Percentiles rank a stretch among this genome's conserved stretches.
Conservation (phyloP, 2,888 invertebrate species). For the Xestia sexstrigata region DNA sequence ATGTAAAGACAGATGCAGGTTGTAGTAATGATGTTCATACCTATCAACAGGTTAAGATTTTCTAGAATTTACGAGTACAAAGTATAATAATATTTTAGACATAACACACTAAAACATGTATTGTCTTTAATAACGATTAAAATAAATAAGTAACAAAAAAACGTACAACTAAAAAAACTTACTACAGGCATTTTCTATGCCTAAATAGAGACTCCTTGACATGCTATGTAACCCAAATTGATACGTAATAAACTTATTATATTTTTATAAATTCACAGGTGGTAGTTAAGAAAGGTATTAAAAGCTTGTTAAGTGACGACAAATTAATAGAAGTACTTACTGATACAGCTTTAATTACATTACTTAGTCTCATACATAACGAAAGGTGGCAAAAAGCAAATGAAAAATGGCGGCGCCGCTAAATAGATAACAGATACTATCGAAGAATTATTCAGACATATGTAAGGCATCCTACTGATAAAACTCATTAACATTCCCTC, state of each 20-base stretch:
- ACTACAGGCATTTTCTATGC: too few relatives aligned
- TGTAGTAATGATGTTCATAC: conserved; percentile 62
- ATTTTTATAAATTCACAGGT: too few relatives aligned
- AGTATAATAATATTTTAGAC: conserved; percentile 1
- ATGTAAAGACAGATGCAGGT: conserved; percentile 63
- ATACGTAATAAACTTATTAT: too few relatives aligned
- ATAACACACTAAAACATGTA: conserved; percentile 12
- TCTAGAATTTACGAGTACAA: conserved; percentile 6
- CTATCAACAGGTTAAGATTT: conserved; percentile 22
- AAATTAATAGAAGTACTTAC: conserved; percentile 32
- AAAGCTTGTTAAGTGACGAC: conserved; percentile 32
- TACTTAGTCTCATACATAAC: conserved; percentile 9
- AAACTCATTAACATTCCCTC: conserved; percentile 3
- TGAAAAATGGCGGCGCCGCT: neutral
- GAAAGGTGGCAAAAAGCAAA: conserved; percentile 32
- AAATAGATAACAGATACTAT: conserved; percentile 12
- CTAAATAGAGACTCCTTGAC: too few relatives aligned
- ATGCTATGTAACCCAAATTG: too few relatives aligned
- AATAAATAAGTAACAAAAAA: conserved; percentile 19
- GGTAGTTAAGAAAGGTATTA: conserved; percentile 31
- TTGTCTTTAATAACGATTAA: conserved; percentile 29
- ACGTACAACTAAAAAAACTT: too few relatives aligned
- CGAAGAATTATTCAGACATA: conserved; percentile 9
- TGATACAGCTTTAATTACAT: conserved; percentile 36
- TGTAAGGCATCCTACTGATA: conserved; percentile 9